Base-by-base conservation (phyloP, 2,888 invertebrate genomes). In the Euplagia quadripunctaria region DNA sequence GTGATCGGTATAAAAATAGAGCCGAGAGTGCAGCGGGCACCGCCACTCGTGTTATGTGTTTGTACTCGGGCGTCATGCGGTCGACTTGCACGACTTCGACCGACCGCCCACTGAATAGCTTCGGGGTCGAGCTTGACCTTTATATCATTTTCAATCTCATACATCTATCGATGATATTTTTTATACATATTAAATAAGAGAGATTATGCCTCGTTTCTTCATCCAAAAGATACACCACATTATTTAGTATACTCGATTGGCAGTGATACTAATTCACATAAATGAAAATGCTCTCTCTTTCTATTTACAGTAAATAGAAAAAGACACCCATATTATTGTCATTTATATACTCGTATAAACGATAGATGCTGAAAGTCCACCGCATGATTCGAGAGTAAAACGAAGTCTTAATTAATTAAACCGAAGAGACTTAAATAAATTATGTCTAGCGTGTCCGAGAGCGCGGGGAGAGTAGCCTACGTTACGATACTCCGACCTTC, bases 1-100 rank as follows among this genome's bases (percentile, higher is more conserved):
- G 86, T 86, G 85, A 83, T 89, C 89, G 86, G 89, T 94, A 94
- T 88, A 93, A 94, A 93, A 94, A 94, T 94, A 94, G 91, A 92
- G 90, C 88, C 88, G 87, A 87, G 84, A 86, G 86, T 87, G 16
- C 68, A 20, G 41, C 46, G 87, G 84, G 85, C 85, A 86, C 83
- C 85, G 82, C 83, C 86, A 91, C 89, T 88, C 68, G 65, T 17
- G 67, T 64, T 77, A 82, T 43, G 51, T n/a, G 64, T 71, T 75
- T 79, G 78, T 66, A 69, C 69, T 31, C 51, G 58, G 20, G 43
- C 17, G 31, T n/a, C 69, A 31, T 68, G 7, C 42, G 41, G 58
- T 68, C 61, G 55, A 70, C 64, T 11, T 17, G 17, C 41, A 43
- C 58, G 20, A 43, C 31, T 14, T 12, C 8, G n/a, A 31, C 67